A percentile compares a stretch with the other conserved stretches of the same genome.
These are phyloP conservation scores for Tenodera sinensis DNA, from an alignment of 2,888 invertebrate genomes.

Conservation along the genomic window DNA sequence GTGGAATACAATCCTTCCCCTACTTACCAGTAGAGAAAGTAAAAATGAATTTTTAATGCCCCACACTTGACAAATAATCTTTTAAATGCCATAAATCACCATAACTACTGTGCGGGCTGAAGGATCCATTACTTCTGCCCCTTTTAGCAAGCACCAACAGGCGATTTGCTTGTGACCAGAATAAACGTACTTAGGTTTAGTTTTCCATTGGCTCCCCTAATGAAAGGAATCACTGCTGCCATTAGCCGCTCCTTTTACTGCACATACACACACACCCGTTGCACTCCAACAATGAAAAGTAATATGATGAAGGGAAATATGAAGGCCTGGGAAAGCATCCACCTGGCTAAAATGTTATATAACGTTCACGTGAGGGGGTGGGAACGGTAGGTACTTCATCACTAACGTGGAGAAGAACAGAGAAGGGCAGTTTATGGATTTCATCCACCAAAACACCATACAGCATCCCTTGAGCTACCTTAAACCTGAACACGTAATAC, in stretches of 20 bases:
- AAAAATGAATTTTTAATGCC: neutral
- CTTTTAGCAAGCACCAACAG: neutral
- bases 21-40: too few species aligned
- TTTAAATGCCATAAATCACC: neutral
- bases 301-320: conserved; percentile 26
- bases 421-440: neutral
- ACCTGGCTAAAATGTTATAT: conserved; percentile 29
- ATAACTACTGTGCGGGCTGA: neutral
- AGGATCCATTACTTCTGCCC: neutral
- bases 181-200: neutral
- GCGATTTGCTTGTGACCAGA: neutral
- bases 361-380: neutral
- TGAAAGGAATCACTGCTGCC: neutral
- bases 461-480: neutral
- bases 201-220: neutral
- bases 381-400: neutral
- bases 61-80: neutral
- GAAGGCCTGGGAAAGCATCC: conserved; percentile 25
- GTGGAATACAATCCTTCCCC: too few species aligned
- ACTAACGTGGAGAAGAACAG: neutral
- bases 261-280: neutral
- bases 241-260: neutral
- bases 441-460: neutral
- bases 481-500: neutral
- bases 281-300: conserved; percentile 26